Base-by-base conservation (phyloP, 2,797 vertebrate genomes). In the Sebastes trivittatus region DNA sequence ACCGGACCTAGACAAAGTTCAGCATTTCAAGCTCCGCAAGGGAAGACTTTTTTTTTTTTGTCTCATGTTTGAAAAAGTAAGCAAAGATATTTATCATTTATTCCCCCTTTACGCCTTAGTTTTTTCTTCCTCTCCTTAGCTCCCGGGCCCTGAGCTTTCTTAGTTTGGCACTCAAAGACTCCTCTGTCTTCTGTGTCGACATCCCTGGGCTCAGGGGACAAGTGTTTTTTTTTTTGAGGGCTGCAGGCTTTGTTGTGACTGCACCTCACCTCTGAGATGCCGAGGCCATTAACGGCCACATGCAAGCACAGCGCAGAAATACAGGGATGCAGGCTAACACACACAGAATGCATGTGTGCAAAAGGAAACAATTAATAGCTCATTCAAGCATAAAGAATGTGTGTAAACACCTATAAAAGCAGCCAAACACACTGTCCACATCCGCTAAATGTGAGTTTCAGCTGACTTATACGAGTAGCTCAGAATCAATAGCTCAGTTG, bases 31-130 rank as follows among this genome's bases (percentile, higher is more conserved):
- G 86, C 83, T 80, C 76, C 6, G 20, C 78, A 25, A 90, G 76
- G 78, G 66, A 81, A 81, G 36, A 52, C 34, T 64, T 79, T 78
- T 78, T 83, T 3, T 3, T 30, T 4, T 38, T 30, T 4, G 18
- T 34, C 34, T 82, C 32, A 65, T 86, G 89, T 93, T 91, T 87
- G 71, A 91, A 92, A 84, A 90, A 93, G 68, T 79, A 89, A 90
- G 87, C 87, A 90, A 90, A 91, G 88, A 92, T 92, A 91, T 94
- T 93, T 93, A 90, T 92, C 88, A 87, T 87, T 82, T 90, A 77
- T 78, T 46, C 22, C 49, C 52, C 69, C 59, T 2, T 22, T 70
- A 66, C 25, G 72, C 69, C 84, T 87, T 72, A 9, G 71, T 84
- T 79, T 87, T 22, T 68, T 86, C 38, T 83, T 79, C 54, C 63